Conservation (phyloP, 2,113 vertebrate species). For the Toxotes chatareus region DNA sequence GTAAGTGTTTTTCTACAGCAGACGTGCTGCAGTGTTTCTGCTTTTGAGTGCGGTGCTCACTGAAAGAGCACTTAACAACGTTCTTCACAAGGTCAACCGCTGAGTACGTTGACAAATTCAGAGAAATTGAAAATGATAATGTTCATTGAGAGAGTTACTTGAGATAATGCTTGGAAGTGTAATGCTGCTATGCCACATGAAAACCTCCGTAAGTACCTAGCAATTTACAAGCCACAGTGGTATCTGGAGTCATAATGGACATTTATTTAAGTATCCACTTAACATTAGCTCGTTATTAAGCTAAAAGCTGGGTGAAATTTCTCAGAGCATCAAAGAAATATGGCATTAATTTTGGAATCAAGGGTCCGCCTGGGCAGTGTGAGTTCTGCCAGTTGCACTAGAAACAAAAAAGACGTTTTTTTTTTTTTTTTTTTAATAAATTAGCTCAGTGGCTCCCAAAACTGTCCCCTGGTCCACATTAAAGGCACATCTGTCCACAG, state of each 20-base stretch:
- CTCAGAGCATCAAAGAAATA: slow-evolving; percentile 8
- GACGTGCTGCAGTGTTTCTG: neutral
- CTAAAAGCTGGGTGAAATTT: neutral
- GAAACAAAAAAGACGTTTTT: slow-evolving; percentile 31
- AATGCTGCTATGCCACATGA: neutral
- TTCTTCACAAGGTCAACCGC: slow-evolving; percentile 27
- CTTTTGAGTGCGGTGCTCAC: neutral
- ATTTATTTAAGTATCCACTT: slow-evolving; percentile 10
- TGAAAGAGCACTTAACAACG: slow-evolving; percentile 19
- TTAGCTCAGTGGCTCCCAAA: slow-evolving; percentile 57
- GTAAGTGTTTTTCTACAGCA: neutral
- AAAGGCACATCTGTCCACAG: slow-evolving; percentile 67
- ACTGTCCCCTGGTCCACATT: slow-evolving; percentile 70
- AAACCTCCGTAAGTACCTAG: neutral
- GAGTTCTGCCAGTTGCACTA: neutral
- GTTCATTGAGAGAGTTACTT: neutral
- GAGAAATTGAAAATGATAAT: slow-evolving; percentile 6
- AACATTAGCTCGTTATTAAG: slow-evolving; percentile 4
- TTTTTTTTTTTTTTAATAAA: neutral
- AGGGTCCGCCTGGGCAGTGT: neutral
- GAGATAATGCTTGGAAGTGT: slow-evolving; percentile 2
- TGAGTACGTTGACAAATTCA: slow-evolving; percentile 6
- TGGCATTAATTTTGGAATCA: neutral
- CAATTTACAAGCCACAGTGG: neutral
- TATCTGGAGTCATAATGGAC: neutral